Evolutionary conservation across 2,888 invertebrate genomes (phyloP).

Genomic region (Drosophila ochracea): DNA sequence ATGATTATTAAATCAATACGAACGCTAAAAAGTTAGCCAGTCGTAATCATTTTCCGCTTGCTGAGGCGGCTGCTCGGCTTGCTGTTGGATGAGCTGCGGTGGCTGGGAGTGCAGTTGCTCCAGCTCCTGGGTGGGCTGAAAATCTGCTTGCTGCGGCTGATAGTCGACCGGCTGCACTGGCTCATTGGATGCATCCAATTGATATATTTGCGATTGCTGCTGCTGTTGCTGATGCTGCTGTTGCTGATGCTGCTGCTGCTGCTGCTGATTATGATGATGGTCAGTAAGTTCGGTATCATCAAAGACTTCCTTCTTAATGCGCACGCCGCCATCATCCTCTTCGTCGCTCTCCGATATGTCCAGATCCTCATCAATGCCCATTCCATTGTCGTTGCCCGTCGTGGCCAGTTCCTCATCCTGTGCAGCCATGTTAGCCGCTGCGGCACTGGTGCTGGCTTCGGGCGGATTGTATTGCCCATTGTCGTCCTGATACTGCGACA

Average conservation of each 20-base stretch:
- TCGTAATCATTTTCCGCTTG: conserved; percentile 75
- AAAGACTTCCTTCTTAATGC: conserved; percentile 70
- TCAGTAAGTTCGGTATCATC: conserved; percentile 51
- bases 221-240: conserved; percentile 31
- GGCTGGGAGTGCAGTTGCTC: conserved; percentile 48
- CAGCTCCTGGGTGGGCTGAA: conserved; percentile 31
- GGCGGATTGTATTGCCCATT: conserved; percentile 60
- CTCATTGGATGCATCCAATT: conserved; percentile 61
- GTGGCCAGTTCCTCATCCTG: conserved; percentile 68
- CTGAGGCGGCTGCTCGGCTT: conserved; percentile 47
- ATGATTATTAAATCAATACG: conserved; percentile 13
- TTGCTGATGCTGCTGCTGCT: conserved; percentile 30
- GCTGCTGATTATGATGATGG: conserved; percentile 27
- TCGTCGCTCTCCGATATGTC: conserved; percentile 93
- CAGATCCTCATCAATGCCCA: conserved; percentile 91
- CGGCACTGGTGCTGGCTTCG: conserved; percentile 59
- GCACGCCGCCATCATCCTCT: conserved; percentile 75
- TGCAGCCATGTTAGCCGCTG: conserved; percentile 33
- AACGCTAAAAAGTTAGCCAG: conserved; percentile 74
- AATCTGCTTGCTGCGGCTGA: conserved; percentile 40
- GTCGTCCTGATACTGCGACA: conserved; percentile 69
- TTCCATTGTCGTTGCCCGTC: conserved; percentile 86
- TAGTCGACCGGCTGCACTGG: conserved; percentile 44
- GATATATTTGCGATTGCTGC: conserved; percentile 57
- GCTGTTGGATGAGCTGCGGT: conserved; percentile 38